A percentile compares a stretch with the other conserved stretches of the same genome.
These are phyloP conservation scores for Distichodus sexfasciatus DNA, from an alignment of 2,797 vertebrate genomes.

Conservation along the genomic window DNA sequence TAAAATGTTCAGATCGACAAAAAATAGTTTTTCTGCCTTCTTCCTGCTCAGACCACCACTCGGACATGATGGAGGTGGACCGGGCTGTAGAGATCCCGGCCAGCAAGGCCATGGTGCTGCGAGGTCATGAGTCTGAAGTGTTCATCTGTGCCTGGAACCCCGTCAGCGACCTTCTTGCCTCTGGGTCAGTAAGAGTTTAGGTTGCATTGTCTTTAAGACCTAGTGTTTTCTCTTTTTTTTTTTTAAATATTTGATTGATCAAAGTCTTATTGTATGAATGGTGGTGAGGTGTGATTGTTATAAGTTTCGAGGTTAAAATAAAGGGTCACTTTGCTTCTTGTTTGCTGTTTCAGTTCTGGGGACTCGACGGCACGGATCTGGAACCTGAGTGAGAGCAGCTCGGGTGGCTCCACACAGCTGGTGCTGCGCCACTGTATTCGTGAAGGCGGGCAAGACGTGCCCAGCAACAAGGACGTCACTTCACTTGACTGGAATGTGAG, in stretches of 20 bases:
- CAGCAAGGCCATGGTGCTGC: conserved; percentile 95
- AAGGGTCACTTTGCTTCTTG: not conserved
- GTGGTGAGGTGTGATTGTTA: no score
- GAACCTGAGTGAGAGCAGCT: conserved; percentile 97
- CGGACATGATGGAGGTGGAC: conserved; percentile 98
- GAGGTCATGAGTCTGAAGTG: conserved; percentile 96
- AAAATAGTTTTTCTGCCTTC: not conserved
- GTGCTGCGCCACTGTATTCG: conserved; percentile 98
- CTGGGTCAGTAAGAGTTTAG: conserved; percentile 77
- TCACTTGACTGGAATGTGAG: conserved; percentile 99
- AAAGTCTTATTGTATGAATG: no score
- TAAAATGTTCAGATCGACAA: not conserved
- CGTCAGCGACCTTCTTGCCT: conserved; percentile 94
- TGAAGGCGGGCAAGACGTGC: conserved; percentile 96
- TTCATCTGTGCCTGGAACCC: conserved; percentile 99
- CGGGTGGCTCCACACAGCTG: conserved; percentile 91
- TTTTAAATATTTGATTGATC: no score
- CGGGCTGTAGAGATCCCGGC: conserved; percentile 95
- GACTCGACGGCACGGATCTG: conserved; percentile 98
- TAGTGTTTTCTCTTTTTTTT: no score
- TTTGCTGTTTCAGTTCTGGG: conserved; percentile 79
- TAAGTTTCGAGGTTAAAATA: no score
- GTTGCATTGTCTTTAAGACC: no score
- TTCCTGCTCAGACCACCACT: conserved; percentile 85
- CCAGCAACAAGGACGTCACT: conserved; percentile 99